These are phyloP conservation scores for Aviceda subcristata DNA, from an alignment of 2,113 vertebrate genomes.

Conservation along the genomic window DNA sequence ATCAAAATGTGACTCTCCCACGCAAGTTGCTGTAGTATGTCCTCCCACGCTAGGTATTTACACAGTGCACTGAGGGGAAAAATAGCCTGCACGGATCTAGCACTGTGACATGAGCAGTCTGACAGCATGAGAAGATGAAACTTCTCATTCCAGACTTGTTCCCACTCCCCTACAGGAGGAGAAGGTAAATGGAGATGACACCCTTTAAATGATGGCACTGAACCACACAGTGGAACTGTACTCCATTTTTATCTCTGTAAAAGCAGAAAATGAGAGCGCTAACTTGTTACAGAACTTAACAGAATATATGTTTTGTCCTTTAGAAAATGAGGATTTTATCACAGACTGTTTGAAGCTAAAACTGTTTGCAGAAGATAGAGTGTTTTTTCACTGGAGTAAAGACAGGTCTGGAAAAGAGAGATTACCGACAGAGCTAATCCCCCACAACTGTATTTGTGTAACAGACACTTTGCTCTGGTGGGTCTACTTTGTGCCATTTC, in stretches of 20 bases:
- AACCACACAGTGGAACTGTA: background rate
- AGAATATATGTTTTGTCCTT: background rate
- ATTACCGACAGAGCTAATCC: background rate
- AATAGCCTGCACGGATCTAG: background rate
- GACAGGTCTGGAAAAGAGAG: background rate
- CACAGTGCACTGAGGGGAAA: background rate
- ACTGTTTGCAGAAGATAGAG: background rate
- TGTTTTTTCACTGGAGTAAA: background rate
- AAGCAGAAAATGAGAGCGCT: background rate
- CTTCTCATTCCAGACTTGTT: background rate
- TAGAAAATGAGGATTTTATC: background rate
- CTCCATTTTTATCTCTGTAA: background rate
- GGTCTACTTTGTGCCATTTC: background rate
- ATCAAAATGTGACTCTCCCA: background rate
- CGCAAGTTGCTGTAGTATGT: background rate
- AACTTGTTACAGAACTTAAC: background rate
- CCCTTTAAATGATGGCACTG: background rate
- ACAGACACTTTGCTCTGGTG: background rate
- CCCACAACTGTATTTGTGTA: accelerated
- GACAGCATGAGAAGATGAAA: background rate
- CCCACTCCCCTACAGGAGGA: background rate
- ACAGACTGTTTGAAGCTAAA: background rate
- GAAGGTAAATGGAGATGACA: background rate
- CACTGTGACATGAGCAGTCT: background rate
- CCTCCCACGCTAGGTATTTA: background rate